A percentile compares a stretch with the other conserved stretches of the same genome.
Evolutionary conservation across 2,888 invertebrate species (phyloP).

Genomic region (Eremobia ochroleuca): DNA sequence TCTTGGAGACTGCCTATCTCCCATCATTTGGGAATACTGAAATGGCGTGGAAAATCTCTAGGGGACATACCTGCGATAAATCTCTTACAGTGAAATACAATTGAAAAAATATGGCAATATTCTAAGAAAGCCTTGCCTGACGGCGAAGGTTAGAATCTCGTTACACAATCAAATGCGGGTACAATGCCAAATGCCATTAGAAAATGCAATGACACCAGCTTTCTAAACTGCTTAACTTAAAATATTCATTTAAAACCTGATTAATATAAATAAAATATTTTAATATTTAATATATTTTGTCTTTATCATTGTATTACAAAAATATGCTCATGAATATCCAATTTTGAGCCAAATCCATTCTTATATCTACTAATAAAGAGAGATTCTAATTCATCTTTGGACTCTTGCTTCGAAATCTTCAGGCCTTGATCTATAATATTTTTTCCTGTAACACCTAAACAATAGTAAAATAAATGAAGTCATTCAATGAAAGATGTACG

Average conservation of each 20-base stretch:
- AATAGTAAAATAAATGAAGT: neutral
- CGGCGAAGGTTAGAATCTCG: slow-evolving; percentile 40
- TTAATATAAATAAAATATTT: neutral
- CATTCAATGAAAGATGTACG: neutral
- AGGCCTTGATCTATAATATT: neutral
- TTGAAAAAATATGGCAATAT: neutral
- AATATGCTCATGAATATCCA: neutral
- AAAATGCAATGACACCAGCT: slow-evolving; percentile 46
- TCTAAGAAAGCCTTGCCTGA: neutral
- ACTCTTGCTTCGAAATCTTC: neutral
- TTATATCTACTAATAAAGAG: neutral
- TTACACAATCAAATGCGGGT: slow-evolving; percentile 49
- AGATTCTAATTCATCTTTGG: neutral
- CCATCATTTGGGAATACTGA: neutral
- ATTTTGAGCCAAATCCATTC: neutral
- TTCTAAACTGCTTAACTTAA: slow-evolving; percentile 33
- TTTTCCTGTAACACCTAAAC: neutral
- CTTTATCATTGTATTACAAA: neutral
- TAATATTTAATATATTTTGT: neutral
- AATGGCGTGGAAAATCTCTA: slow-evolving; percentile 17
- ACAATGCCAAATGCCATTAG: slow-evolving; percentile 59
- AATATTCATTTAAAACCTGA: neutral
- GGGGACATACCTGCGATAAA: neutral
- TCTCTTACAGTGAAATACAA: neutral
- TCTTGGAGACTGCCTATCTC: neutral